Evolutionary conservation across 1,140 invertebrate species (phyloP), one percentile per base, ranked within the genome.

Genomic region (Pinna nobilis): DNA sequence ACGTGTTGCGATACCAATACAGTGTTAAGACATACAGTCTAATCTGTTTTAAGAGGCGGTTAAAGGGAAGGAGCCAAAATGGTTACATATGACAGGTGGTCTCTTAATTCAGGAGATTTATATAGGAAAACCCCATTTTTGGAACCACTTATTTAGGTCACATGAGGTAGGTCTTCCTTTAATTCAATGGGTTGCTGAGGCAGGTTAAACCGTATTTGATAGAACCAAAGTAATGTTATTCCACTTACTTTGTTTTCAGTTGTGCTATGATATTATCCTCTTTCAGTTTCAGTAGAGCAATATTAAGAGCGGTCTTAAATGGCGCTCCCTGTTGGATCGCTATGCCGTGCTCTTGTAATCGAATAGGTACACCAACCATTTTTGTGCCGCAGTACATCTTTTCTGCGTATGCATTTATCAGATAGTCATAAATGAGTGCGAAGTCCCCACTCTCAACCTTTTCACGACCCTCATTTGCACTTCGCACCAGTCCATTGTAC

Each of bases 381-480:
- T 80, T 80, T 30, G 81, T 82, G 18, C 68, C 66, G 70, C 85
- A 86, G 20, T 84, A 70, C 18, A 71, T 78, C 41, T 78, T 78
- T 57, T 81, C 82, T 2, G 77, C 74, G 57, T 79, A 84, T 4
- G 70, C 69, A 70, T 85, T 86, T 44, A 86, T 86, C 49, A 84
- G 72, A 49, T 81, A 86, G 53, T 86, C 85, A 70, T 83, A 86
- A 13, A 86, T 82, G 50, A 86, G 85, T 11, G 84, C 85, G 49
- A 75, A 76, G 18, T 69, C 59, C 28, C 77, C 79, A 0, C 68
- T 35, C 33, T 68, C 74, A 0, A 80, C 79, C 13, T 68, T 72
- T 28, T 63, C 18, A 15, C 75, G 47, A 1, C 81, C 83, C 11
- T 77, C 67, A 9, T 68, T 55, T 1, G 82, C 77, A 53, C 80